Evolutionary conservation across 2,797 vertebrate species (phyloP).

Genomic region (Leptodactylus fallax): DNA sequence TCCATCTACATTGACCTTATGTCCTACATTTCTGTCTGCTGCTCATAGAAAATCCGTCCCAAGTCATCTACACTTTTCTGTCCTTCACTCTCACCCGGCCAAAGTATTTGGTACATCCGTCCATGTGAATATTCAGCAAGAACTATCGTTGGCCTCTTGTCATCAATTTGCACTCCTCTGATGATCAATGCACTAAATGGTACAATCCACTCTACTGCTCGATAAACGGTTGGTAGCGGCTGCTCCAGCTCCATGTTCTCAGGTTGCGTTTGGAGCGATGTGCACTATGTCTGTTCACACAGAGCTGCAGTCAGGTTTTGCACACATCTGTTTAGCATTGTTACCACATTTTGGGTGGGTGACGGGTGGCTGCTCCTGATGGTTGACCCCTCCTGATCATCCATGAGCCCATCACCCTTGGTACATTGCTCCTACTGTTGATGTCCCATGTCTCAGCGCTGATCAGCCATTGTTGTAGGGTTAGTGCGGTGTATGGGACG

Average conservation of each 20-base stretch:
- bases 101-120: background rate
- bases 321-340: background rate
- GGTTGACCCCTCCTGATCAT: no score
- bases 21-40: background rate
- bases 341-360: background rate
- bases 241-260: background rate
- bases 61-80: background rate
- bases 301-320: background rate
- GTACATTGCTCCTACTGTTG: no score
- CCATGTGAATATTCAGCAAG: background rate
- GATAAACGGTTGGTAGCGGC: no score
- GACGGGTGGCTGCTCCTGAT: background rate
- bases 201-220: background rate
- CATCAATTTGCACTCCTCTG: background rate
- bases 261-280: background rate
- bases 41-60: background rate
- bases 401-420: no score
- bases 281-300: background rate
- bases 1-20: background rate
- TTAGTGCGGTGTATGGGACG: no score
- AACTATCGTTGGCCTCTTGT: background rate
- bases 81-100: background rate
- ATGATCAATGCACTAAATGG: background rate
- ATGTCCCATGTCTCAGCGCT: no score
- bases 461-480: no score